Conservation (phyloP, 1,140 invertebrate genomes). For the Prorops nasuta region DNA sequence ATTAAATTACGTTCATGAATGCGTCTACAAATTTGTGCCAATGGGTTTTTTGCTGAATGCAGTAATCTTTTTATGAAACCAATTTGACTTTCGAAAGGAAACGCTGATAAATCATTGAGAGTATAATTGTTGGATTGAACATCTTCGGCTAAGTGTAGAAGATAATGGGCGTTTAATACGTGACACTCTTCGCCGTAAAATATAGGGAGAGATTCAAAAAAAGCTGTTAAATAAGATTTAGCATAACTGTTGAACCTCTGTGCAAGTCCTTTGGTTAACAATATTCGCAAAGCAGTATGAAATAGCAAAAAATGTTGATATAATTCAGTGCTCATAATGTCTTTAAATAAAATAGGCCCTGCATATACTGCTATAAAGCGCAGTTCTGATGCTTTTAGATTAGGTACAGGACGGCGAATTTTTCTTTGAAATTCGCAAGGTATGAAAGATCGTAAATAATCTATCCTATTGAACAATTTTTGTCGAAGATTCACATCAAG, state of each 20-base stretch:
- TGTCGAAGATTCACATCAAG: not conserved
- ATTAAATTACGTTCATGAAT: not conserved
- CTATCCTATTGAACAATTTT: not conserved
- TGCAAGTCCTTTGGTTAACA: conserved; percentile 3
- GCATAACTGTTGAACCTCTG: conserved; percentile 5
- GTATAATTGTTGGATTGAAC: not conserved
- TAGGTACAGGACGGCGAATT: not conserved
- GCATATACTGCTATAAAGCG: conserved; percentile 5
- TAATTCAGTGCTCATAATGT: not conserved
- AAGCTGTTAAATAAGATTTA: conserved; percentile 6
- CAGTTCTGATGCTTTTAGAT: conserved; percentile 11
- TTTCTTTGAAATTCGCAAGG: conserved; percentile 1
- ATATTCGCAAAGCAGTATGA: conserved; percentile 6
- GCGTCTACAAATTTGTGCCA: not conserved
- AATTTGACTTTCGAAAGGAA: conserved; percentile 1
- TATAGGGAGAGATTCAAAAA: not conserved
- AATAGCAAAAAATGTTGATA: conserved; percentile 13
- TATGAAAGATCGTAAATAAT: not conserved
- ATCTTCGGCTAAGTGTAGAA: conserved; percentile 13
- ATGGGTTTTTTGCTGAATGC: not conserved
- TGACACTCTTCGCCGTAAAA: conserved; percentile 2
- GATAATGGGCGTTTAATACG: conserved; percentile 5
- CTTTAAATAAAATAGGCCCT: conserved; percentile 7
- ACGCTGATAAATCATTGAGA: not conserved
- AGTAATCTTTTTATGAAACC: not conserved